Conservation (phyloP, 2,113 vertebrate species). For the Clarias gariepinus region DNA sequence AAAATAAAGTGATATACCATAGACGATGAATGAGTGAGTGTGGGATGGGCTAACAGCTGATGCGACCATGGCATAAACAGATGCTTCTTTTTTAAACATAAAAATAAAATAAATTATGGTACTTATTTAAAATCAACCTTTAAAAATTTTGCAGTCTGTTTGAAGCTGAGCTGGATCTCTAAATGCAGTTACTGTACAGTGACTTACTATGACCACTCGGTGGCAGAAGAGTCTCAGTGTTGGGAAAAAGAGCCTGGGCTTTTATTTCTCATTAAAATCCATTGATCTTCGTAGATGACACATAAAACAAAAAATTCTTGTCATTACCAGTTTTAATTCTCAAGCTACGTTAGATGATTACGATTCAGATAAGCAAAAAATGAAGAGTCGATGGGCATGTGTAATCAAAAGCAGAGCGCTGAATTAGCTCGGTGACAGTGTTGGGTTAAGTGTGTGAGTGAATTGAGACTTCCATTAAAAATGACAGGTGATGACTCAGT, state of each 20-base stretch:
- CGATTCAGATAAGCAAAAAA: not conserved
- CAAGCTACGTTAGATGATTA: not conserved
- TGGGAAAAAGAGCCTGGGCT: not conserved
- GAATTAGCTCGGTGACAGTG: not conserved
- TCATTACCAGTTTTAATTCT: constrained; percentile 10
- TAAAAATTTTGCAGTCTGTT: not conserved
- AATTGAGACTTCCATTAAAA: not conserved
- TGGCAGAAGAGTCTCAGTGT: constrained; percentile 19
- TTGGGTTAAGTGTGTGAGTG: not conserved
- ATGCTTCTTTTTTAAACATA: not conserved
- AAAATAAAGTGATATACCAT: too few relatives aligned
- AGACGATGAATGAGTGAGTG: too few relatives aligned
- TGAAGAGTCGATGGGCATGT: not conserved
- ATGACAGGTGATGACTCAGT: not conserved
- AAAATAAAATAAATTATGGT: not conserved
- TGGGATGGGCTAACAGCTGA: not conserved
- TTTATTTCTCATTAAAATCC: constrained; percentile 2
- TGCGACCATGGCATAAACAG: not conserved
- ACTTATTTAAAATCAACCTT: not conserved
- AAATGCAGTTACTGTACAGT: not conserved
- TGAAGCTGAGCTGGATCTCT: not conserved
- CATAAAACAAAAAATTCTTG: not conserved
- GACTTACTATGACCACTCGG: not conserved
- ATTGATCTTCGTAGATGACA: constrained; percentile 13
- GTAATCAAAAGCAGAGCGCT: not conserved